A percentile compares a stretch with the other conserved stretches of the same genome.
These are phyloP conservation scores for Noctua pronuba DNA, from an alignment of 2,888 invertebrate species.

Conservation along the genomic window DNA sequence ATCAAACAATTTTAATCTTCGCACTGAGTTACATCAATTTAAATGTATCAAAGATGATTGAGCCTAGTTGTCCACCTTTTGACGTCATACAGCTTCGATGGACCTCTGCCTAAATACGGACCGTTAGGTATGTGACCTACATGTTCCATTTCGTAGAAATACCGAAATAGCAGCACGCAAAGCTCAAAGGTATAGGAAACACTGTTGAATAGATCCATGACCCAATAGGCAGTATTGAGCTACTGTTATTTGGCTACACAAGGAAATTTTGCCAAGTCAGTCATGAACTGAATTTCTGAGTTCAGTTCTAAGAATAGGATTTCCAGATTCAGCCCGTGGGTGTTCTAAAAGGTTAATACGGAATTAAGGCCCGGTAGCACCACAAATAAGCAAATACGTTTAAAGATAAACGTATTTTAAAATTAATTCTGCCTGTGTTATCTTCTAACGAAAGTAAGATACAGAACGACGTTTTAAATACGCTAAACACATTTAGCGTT, in stretches of 20 bases:
- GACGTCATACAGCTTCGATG: background rate
- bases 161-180: constrained; percentile 11
- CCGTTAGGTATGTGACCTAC: constrained; percentile 1
- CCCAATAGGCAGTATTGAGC: constrained; percentile 3
- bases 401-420: background rate
- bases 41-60: background rate
- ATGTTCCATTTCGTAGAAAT: constrained; percentile 18
- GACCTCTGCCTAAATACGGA: background rate
- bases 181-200: constrained; percentile 4
- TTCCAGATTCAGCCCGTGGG: background rate
- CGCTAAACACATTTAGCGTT: background rate
- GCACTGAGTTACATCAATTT: background rate
- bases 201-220: constrained; percentile 12
- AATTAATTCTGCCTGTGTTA: background rate
- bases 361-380: background rate
- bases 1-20: background rate
- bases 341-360: background rate
- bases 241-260: background rate
- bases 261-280: background rate
- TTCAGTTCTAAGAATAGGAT: background rate
- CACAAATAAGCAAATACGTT: background rate
- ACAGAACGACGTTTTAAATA: background rate
- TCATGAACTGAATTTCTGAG: background rate
- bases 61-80: background rate
- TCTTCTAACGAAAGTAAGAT: background rate